Evolutionary conservation across 2,888 invertebrate genomes (phyloP).

Genomic region (Polydesmus complanatus): DNA sequence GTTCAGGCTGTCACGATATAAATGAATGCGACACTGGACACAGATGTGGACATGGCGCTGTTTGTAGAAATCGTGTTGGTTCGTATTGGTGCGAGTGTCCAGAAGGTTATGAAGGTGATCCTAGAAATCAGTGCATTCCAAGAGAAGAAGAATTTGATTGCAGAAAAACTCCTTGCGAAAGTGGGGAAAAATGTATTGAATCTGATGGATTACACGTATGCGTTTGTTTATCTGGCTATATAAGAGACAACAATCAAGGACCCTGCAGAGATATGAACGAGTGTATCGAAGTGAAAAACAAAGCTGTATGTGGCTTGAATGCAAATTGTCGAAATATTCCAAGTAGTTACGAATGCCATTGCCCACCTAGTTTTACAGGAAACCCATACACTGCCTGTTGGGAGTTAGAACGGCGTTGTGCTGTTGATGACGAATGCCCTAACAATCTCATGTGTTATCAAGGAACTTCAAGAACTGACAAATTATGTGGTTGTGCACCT

Average conservation of each 20-base stretch:
- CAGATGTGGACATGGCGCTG: constrained; percentile 68
- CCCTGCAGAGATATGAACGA: constrained; percentile 44
- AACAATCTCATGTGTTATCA: constrained; percentile 24
- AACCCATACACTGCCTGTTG: constrained; percentile 79
- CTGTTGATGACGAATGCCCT: constrained; percentile 23
- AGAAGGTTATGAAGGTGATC: constrained; percentile 38
- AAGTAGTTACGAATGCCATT: constrained; percentile 84
- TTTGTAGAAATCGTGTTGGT: constrained; percentile 79
- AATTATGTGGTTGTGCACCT: constrained; percentile 22
- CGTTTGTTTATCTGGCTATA: constrained; percentile 74
- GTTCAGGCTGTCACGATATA: constrained; percentile 55
- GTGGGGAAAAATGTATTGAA: constrained; percentile 62
- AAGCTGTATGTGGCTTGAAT: constrained; percentile 71
- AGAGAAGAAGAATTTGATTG: constrained; percentile 11
- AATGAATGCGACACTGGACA: constrained; percentile 59
- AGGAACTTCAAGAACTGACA: constrained; percentile 18
- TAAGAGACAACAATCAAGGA: constrained; percentile 35
- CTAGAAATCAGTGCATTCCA: constrained; percentile 22
- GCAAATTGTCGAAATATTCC: constrained; percentile 84
- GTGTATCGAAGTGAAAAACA: constrained; percentile 52
- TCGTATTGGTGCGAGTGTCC: constrained; percentile 78
- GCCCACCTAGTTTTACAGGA: constrained; percentile 72
- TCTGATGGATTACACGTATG: constrained; percentile 68
- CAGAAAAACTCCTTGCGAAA: constrained; percentile 10
- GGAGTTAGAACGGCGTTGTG: constrained; percentile 24